A percentile compares a stretch with the other conserved stretches of the same genome.
Evolutionary conservation across 2,113 vertebrate genomes (phyloP).

Genomic region (Paradoxurus hermaphroditus): DNA sequence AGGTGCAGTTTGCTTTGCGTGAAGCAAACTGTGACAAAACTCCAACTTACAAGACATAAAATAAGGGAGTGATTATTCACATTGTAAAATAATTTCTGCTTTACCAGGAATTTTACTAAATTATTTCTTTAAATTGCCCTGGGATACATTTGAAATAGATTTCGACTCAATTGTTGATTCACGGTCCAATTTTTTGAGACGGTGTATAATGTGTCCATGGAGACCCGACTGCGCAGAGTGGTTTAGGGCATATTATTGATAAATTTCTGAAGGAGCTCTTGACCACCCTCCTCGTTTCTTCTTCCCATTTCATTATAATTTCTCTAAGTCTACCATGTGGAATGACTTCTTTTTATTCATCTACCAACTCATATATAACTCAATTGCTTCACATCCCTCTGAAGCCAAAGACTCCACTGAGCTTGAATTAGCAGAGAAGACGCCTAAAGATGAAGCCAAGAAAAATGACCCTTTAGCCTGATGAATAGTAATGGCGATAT

Average conservation of each 20-base stretch:
- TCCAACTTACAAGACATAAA: background rate
- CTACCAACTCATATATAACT: background rate
- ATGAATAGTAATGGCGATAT: conserved; percentile 12
- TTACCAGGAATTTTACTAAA: conserved; percentile 29
- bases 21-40: conserved; percentile 26
- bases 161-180: conserved; percentile 52
- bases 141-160: conserved; percentile 41
- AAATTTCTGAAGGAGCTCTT: conserved; percentile 22
- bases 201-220: background rate
- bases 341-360: conserved; percentile 28
- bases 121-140: conserved; percentile 43
- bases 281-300: conserved; percentile 24
- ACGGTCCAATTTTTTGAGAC: background rate
- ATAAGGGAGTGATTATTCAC: conserved; percentile 46
- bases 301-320: conserved; percentile 46
- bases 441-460: conserved; percentile 19
- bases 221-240: background rate
- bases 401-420: background rate
- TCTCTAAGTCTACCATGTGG: background rate
- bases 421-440: conserved; percentile 26
- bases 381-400: background rate
- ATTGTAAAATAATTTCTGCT: conserved; percentile 16
- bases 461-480: conserved; percentile 6
- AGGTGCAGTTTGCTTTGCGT: background rate
- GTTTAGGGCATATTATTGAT: conserved; percentile 24